These are phyloP conservation scores for Shargacucullia verbasci DNA, from an alignment of 2,888 invertebrate species.

Conservation along the genomic window DNA sequence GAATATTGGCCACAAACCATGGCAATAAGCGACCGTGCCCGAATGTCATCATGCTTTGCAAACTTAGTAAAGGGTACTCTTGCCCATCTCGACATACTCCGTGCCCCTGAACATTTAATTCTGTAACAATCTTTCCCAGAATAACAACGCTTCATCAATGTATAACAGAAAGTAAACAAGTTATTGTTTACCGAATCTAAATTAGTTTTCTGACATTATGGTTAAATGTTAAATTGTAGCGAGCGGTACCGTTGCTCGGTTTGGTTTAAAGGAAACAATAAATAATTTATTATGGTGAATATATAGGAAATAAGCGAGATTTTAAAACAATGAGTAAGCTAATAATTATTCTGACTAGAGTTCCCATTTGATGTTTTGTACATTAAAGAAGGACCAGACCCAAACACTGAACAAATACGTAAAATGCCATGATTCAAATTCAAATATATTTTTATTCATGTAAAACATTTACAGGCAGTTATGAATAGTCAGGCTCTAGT, in stretches of 20 bases:
- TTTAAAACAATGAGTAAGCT: slow-evolving; percentile 25
- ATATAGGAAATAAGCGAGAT: slow-evolving; percentile 23
- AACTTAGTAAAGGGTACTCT: too few relatives aligned
- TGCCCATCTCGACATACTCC: too few relatives aligned
- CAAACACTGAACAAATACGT: too few relatives aligned
- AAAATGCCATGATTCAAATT: too few relatives aligned
- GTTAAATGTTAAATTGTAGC: slow-evolving; percentile 18
- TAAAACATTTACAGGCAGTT: too few relatives aligned
- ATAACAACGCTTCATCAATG: slow-evolving; percentile 23
- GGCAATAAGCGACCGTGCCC: too few relatives aligned
- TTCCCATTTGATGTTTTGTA: slow-evolving; percentile 4
- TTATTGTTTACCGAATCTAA: slow-evolving; percentile 35
- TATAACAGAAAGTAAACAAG: slow-evolving; percentile 37
- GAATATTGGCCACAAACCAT: too few relatives aligned
- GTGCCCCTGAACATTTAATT: too few relatives aligned
- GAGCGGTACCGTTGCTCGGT: slow-evolving; percentile 2
- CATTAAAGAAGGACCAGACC: too few relatives aligned
- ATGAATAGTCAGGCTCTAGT: too few relatives aligned
- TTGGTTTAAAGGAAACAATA: slow-evolving; percentile 36
- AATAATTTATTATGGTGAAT: slow-evolving; percentile 16
- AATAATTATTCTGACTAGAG: slow-evolving; percentile 3
- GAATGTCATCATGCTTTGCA: too few relatives aligned
- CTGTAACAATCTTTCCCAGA: slow-evolving; percentile 1
- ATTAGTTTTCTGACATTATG: slow-evolving; percentile 34
- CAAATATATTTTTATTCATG: too few relatives aligned